phyloP scores from a whole-genome alignment of 1,140 invertebrate species.

The Saccostrea cuccullata region DNA sequence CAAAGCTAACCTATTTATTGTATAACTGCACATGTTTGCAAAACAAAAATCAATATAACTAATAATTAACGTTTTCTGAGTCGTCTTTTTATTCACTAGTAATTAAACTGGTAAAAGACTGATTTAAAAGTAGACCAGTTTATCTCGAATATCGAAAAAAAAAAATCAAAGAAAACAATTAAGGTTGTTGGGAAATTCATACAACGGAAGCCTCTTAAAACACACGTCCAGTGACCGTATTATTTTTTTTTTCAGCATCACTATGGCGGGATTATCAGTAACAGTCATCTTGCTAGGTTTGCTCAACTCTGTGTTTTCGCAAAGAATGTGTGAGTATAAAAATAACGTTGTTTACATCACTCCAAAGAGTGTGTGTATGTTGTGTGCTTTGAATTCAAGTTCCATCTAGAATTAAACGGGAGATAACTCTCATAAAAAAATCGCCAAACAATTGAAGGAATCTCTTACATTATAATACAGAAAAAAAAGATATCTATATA shows the following conservation, averaged over 20 bases:
- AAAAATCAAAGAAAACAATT: too few relatives aligned
- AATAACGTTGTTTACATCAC: not conserved
- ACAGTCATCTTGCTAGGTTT: not conserved
- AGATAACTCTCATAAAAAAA: not conserved
- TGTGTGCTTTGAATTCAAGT: not conserved
- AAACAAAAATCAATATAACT: not conserved
- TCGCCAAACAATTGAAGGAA: not conserved
- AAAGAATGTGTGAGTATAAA: constrained; percentile 15
- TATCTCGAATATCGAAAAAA: not conserved
- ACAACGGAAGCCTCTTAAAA: too few relatives aligned
- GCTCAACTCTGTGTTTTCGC: not conserved
- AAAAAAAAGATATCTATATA: too few relatives aligned
- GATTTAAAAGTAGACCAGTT: not conserved
- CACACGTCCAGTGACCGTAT: not conserved
- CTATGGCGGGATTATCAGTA: not conserved
- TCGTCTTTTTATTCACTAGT: not conserved
- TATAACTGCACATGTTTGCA: not conserved
- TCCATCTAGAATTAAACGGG: not conserved
- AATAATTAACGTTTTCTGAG: not conserved
- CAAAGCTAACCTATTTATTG: not conserved
- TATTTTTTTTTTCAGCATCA: not conserved
- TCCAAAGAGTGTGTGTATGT: not conserved
- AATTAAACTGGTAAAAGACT: too few relatives aligned
- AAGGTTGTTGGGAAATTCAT: too few relatives aligned
- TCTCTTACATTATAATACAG: not conserved